A percentile compares a stretch with the other conserved stretches of the same genome.
Evolutionary conservation across 2,797 vertebrate species (phyloP).

Genomic region (Lophius americanus): DNA sequence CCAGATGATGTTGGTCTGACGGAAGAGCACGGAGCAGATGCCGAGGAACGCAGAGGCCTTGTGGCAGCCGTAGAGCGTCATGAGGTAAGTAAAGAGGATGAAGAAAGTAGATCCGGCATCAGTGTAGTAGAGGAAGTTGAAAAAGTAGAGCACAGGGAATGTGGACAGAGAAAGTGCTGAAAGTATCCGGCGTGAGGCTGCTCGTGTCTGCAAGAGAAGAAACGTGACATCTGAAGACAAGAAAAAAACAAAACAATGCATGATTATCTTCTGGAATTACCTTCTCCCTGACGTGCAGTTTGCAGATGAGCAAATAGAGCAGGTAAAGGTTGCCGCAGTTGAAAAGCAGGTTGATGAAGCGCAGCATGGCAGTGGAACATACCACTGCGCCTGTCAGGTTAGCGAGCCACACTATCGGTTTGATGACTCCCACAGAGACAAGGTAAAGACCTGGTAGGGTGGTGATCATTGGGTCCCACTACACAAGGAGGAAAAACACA

Average conservation of each 20-base stretch:
- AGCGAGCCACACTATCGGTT: slow-evolving; percentile 88
- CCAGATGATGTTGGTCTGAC: slow-evolving; percentile 97
- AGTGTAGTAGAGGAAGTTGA: slow-evolving; percentile 98
- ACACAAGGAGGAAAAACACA: neutral
- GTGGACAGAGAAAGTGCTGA: slow-evolving; percentile 87
- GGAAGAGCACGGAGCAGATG: slow-evolving; percentile 91
- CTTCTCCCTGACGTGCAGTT: slow-evolving; percentile 90
- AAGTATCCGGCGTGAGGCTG: slow-evolving; percentile 85
- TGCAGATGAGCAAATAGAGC: slow-evolving; percentile 88
- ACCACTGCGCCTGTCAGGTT: slow-evolving; percentile 85
- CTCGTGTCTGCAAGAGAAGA: slow-evolving; percentile 79
- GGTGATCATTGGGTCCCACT: slow-evolving; percentile 99
- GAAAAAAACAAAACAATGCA: neutral
- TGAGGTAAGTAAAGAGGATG: slow-evolving; percentile 93
- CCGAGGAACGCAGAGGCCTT: slow-evolving; percentile 91
- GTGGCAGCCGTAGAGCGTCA: slow-evolving; percentile 94
- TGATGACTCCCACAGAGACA: slow-evolving; percentile 89
- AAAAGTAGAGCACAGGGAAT: slow-evolving; percentile 97
- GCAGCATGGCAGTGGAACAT: slow-evolving; percentile 92
- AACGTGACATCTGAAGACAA: neutral
- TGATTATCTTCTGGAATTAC: slow-evolving; percentile 56
- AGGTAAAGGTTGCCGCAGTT: slow-evolving; percentile 94
- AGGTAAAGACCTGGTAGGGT: slow-evolving; percentile 95
- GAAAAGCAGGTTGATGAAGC: slow-evolving; percentile 96
- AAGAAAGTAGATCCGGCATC: slow-evolving; percentile 96